These are phyloP conservation scores for Tenthredo scrophulariae DNA, from an alignment of 2,888 invertebrate species.

Conservation along the genomic window DNA sequence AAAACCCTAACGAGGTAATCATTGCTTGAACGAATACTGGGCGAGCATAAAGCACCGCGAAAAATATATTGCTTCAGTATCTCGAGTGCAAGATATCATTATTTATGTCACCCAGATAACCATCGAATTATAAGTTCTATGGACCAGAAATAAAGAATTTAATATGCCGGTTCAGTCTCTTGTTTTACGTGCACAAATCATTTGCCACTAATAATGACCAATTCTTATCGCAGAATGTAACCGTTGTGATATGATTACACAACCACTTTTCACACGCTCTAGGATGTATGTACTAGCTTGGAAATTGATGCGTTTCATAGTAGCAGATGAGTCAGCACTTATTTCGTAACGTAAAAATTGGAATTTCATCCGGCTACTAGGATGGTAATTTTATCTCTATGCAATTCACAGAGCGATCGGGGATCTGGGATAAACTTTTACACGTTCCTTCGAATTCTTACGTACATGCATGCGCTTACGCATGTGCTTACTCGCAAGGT, in stretches of 20 bases:
- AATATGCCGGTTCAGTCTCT: not conserved
- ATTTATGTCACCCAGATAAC: not conserved
- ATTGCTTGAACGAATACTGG: not conserved
- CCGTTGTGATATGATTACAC: not conserved
- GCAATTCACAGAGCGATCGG: not conserved
- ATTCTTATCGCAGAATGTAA: not conserved
- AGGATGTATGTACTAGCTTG: not conserved
- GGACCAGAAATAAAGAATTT: not conserved
- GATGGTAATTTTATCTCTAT: not conserved
- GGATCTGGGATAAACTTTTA: not conserved
- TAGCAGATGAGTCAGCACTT: not conserved
- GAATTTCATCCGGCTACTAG: not conserved
- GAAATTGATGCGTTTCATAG: not conserved
- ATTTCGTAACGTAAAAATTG: constrained; percentile 20
- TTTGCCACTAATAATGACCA: not conserved
- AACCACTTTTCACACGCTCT: not conserved
- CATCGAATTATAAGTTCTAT: not conserved
- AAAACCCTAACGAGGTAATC: not conserved
- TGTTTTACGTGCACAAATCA: not conserved
- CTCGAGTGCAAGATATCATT: not conserved
- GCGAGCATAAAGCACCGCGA: not conserved
- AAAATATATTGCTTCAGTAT: not conserved
- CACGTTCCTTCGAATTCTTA: not conserved
- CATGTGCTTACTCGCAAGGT: not conserved
- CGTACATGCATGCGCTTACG: not conserved